Evolutionary conservation across 2,797 vertebrate genomes (phyloP).

Genomic region (Molossus molossus): DNA sequence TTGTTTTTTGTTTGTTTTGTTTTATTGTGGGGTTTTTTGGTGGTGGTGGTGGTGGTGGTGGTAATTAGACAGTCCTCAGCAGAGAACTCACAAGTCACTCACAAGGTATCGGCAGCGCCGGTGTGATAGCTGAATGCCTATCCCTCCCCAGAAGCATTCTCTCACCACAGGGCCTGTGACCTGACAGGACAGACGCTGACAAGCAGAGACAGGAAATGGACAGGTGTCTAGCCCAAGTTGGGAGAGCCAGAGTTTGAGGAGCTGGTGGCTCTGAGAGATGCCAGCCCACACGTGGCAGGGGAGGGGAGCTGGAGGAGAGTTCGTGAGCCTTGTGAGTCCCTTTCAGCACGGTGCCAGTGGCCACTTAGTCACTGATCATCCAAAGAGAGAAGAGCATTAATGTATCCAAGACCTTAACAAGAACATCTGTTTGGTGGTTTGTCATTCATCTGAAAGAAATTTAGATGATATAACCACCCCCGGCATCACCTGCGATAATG

Average conservation of each 20-base stretch:
- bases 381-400: neutral
- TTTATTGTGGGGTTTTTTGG: neutral
- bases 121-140: neutral
- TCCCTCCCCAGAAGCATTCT: neutral
- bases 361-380: neutral
- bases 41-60: neutral
- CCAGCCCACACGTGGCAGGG: fast-evolving
- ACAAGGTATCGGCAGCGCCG: neutral
- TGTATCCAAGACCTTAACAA: neutral
- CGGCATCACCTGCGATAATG: fast-evolving
- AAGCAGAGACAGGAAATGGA: neutral
- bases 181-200: neutral
- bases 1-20: neutral
- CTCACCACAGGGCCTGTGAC: neutral
- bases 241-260: neutral
- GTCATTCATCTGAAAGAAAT: neutral
- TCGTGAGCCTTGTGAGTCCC: neutral
- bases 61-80: neutral
- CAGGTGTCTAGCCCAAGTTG: neutral
- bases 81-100: neutral
- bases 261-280: neutral
- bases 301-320: neutral
- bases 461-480: neutral
- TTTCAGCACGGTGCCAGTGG: neutral
- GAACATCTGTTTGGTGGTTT: neutral